Percentiles rank a stretch among this genome's conserved stretches.
Conservation (phyloP, 2,888 invertebrate species). For the Platynereis dumerilii region DNA sequence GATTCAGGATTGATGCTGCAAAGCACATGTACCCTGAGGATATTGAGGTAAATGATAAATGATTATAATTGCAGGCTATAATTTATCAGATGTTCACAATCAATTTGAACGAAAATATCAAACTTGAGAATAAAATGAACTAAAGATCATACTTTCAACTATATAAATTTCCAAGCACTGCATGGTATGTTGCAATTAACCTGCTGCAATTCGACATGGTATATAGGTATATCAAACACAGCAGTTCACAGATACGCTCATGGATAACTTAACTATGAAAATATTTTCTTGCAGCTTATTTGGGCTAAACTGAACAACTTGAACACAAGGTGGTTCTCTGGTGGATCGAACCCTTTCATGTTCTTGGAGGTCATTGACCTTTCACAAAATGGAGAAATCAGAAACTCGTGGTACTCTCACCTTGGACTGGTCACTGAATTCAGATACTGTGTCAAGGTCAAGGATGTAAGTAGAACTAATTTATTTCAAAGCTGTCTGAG, state of each 20-base stretch:
- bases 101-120: too few relatives aligned
- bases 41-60: constrained; percentile 65
- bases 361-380: constrained; percentile 43
- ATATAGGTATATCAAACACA: too few relatives aligned
- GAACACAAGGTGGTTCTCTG: constrained; percentile 36
- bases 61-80: too few relatives aligned
- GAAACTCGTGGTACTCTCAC: constrained; percentile 44
- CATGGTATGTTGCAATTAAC: too few relatives aligned
- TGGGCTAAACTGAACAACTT: constrained; percentile 60
- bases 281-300: constrained; percentile 63
- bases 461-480: background rate
- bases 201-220: too few relatives aligned
- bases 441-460: constrained; percentile 64
- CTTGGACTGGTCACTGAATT: constrained; percentile 80
- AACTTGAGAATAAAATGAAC: too few relatives aligned
- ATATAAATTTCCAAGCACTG: too few relatives aligned
- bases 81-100: too few relatives aligned
- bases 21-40: constrained; percentile 71
- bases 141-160: too few relatives aligned
- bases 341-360: constrained; percentile 13
- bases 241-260: too few relatives aligned
- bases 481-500: too few relatives aligned
- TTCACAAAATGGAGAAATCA: constrained; percentile 50
- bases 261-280: too few relatives aligned
- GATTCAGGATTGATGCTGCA: constrained; percentile 55